Percentiles rank a stretch among this genome's conserved stretches.
These are phyloP conservation scores for Rhagoletis pomonella DNA, from an alignment of 1,140 invertebrate genomes.

Conservation along the genomic window DNA sequence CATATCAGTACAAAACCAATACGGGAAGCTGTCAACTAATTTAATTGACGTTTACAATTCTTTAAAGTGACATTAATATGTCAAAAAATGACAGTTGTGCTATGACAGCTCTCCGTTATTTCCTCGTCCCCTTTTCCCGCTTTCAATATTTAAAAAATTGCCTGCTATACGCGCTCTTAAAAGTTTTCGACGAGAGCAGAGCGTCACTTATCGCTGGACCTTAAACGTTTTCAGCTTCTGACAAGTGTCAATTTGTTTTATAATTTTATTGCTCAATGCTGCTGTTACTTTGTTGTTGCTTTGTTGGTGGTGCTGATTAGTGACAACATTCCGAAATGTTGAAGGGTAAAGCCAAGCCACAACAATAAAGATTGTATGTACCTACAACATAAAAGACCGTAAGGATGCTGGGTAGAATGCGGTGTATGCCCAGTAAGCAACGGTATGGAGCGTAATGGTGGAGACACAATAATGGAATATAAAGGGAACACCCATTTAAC, in stretches of 20 bases:
- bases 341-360: slow-evolving; percentile 2
- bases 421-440: background rate
- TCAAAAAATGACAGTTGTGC: background rate
- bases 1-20: background rate
- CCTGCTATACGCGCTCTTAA: background rate
- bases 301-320: slow-evolving; percentile 47
- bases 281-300: background rate
- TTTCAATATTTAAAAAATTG: background rate
- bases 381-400: slow-evolving; percentile 40
- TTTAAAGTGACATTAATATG: slow-evolving; percentile 29
- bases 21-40: background rate
- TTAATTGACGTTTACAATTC: slow-evolving; percentile 19
- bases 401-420: background rate
- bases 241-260: slow-evolving; percentile 50
- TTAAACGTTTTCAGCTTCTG: slow-evolving; percentile 49
- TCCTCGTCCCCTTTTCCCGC: background rate
- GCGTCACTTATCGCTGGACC: background rate
- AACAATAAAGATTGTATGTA: slow-evolving; percentile 32
- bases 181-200: background rate
- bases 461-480: slow-evolving; percentile 10
- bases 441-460: background rate
- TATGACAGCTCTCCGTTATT: background rate
- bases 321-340: slow-evolving; percentile 43
- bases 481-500: slow-evolving; percentile 53
- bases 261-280: slow-evolving; percentile 18